Percentiles rank a stretch among this genome's conserved stretches.
Conservation (phyloP, 2,113 vertebrate species). For the Parotia lawesii region DNA sequence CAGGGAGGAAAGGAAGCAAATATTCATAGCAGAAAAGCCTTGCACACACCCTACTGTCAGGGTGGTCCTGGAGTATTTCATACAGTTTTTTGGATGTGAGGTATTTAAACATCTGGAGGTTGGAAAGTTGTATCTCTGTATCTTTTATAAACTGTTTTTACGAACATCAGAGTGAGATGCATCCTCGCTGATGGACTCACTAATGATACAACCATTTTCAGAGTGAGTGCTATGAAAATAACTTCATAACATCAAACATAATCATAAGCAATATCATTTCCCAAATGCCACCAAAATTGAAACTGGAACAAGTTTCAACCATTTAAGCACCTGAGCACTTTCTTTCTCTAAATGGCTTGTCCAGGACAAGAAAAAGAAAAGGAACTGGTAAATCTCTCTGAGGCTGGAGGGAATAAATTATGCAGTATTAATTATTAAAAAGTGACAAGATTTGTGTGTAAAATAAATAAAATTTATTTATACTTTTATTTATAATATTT, state of each 20-base stretch:
- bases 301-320: not conserved
- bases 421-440: not conserved
- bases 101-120: not conserved
- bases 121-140: not conserved
- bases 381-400: not conserved
- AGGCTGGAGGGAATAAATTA: not conserved
- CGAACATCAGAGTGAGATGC: not conserved
- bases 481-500: not conserved
- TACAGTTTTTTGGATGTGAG: not conserved
- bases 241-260: not conserved
- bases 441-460: not conserved
- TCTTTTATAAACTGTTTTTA: not conserved
- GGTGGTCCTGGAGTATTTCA: not conserved
- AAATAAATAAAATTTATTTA: not conserved
- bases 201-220: not conserved
- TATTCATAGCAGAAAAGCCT: not conserved
- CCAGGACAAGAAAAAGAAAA: not conserved
- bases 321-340: not conserved
- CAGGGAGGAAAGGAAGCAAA: not conserved
- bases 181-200: not conserved
- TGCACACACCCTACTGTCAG: not conserved
- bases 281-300: not conserved
- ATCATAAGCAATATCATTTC: not conserved
- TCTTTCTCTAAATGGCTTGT: not conserved
- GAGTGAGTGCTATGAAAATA: not conserved